Evolutionary conservation across 2,888 invertebrate species (phyloP).

Genomic region (Tillus elongatus): DNA sequence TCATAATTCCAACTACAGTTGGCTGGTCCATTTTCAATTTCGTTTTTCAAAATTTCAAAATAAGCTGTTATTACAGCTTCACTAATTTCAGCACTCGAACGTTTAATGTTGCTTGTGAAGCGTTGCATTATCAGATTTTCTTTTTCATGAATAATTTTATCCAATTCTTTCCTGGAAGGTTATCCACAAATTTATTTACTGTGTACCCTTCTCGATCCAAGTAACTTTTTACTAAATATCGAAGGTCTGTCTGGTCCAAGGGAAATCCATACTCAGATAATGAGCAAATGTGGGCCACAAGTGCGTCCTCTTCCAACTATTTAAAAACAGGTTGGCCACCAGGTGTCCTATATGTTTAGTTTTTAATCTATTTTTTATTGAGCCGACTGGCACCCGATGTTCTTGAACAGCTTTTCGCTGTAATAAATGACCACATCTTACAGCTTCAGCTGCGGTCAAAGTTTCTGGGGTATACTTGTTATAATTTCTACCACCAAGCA

Average conservation of each 20-base stretch:
- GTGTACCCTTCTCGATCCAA: slow-evolving; percentile 9
- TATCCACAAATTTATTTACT: slow-evolving; percentile 5
- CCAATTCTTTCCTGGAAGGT: slow-evolving; percentile 15
- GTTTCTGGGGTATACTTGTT: no score
- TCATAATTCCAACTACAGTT: slow-evolving; percentile 7
- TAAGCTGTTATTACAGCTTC: slow-evolving; percentile 9
- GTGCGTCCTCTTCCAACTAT: slow-evolving; percentile 10
- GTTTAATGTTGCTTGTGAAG: slow-evolving; percentile 15
- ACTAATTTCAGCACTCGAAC: slow-evolving; percentile 13
- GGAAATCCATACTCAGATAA: slow-evolving; percentile 14
- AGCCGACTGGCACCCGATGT: slow-evolving; percentile 13
- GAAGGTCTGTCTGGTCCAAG: slow-evolving; percentile 10
- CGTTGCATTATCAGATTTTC: slow-evolving; percentile 10
- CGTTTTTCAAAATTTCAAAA: slow-evolving; percentile 11
- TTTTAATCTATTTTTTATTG: slow-evolving; percentile 15
- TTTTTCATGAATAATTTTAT: slow-evolving; percentile 12
- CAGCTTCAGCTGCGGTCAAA: no score
- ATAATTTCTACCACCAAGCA: no score
- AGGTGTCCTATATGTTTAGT: slow-evolving; percentile 10
- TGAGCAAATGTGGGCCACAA: slow-evolving; percentile 5
- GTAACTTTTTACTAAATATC: slow-evolving; percentile 11
- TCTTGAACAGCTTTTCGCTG: slow-evolving; percentile 13
- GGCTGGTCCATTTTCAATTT: slow-evolving; percentile 12
- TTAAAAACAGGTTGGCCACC: slow-evolving; percentile 12
- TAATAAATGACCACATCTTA: slow-evolving; percentile 11